Percentiles rank a stretch among this genome's conserved stretches.
Evolutionary conservation across 2,113 vertebrate species (phyloP).

Genomic region (Odocoileus hemionus): DNA sequence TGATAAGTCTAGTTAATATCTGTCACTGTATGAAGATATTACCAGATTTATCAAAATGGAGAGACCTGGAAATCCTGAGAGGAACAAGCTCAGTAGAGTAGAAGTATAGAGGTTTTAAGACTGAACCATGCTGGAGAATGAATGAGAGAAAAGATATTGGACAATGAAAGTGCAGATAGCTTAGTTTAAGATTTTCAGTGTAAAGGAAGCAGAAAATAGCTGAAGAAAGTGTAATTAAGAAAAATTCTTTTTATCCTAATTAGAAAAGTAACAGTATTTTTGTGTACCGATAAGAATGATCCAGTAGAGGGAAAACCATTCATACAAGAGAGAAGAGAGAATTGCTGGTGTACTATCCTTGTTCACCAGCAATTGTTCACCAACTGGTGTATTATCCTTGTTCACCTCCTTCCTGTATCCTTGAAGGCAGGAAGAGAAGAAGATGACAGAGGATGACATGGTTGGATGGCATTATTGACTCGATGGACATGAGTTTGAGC

Average conservation of each 20-base stretch:
- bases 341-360: background rate
- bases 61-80: background rate
- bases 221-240: background rate
- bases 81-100: background rate
- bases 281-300: background rate
- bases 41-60: background rate
- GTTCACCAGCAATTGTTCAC: background rate
- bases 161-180: background rate
- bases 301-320: background rate
- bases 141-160: background rate
- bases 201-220: background rate
- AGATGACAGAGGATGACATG: background rate
- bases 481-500: background rate
- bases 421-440: background rate
- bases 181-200: background rate
- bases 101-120: background rate
- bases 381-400: background rate
- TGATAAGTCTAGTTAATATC: background rate
- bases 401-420: background rate
- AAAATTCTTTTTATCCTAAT: background rate
- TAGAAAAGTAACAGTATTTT: background rate
- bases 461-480: background rate
- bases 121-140: background rate
- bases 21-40: background rate
- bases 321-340: background rate